phyloP scores from a whole-genome alignment of 2,888 invertebrate genomes.

The Tridacna crocea region DNA sequence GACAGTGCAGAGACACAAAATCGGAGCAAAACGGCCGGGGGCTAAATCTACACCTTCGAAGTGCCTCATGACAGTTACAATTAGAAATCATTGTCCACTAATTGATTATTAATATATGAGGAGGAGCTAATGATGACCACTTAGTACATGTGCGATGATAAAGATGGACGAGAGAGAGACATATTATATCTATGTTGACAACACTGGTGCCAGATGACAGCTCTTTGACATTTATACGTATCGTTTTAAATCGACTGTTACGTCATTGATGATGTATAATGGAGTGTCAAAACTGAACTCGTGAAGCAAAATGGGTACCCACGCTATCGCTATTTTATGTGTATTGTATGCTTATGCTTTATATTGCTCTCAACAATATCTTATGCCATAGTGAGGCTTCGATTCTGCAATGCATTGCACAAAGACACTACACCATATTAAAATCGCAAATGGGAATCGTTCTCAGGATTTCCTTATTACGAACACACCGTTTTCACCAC shows the following conservation, averaged over 20 bases:
- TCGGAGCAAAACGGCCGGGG: not conserved
- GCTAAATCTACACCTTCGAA: conserved; percentile 5
- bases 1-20: conserved; percentile 21
- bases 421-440: too few species aligned
- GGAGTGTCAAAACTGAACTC: conserved; percentile 6
- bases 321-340: too few species aligned
- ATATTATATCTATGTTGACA: conserved; percentile 15
- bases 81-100: conserved; percentile 17
- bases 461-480: too few species aligned
- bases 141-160: conserved; percentile 12
- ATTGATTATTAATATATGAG: conserved; percentile 22
- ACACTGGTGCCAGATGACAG: conserved; percentile 8
- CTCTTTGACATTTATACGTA: conserved; percentile 3
- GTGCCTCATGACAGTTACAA: conserved; percentile 15
- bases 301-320: too few species aligned
- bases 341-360: too few species aligned
- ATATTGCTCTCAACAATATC: too few species aligned
- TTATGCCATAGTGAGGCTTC: too few species aligned
- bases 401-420: too few species aligned
- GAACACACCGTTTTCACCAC: too few species aligned
- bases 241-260: conserved; percentile 6
- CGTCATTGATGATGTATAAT: conserved; percentile 14
- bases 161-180: conserved; percentile 6
- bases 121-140: conserved; percentile 17
- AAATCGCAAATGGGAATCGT: too few species aligned